Percentiles rank a stretch among this genome's conserved stretches.
These are phyloP conservation scores for Enteromius viviparus DNA, from an alignment of 2,797 vertebrate genomes.

Conservation along the genomic window DNA sequence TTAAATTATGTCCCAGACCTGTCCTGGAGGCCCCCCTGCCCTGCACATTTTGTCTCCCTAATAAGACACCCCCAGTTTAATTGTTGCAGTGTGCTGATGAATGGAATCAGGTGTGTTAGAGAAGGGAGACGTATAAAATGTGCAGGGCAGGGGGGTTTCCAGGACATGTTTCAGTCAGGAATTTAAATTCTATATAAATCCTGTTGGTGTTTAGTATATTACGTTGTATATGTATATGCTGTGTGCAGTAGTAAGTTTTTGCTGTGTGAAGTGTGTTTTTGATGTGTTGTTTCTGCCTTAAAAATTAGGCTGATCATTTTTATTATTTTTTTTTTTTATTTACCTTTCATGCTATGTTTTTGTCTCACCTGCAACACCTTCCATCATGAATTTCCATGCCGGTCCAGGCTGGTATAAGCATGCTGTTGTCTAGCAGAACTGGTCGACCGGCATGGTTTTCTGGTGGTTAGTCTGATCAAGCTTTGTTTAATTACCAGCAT, in stretches of 20 bases:
- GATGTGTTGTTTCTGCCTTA: not conserved
- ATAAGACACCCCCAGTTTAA: too few species aligned
- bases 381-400: not conserved
- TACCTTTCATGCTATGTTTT: not conserved
- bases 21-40: too few species aligned
- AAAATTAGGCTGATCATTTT: not conserved
- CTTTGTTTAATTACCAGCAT: conserved; percentile 19
- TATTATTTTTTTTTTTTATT: conserved; percentile 1
- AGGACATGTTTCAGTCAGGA: not conserved
- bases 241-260: not conserved
- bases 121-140: too few species aligned
- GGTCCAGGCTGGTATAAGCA: not conserved
- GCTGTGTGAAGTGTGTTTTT: conserved; percentile 11
- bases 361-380: conserved; percentile 2
- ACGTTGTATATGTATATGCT: not conserved
- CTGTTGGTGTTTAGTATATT: not conserved
- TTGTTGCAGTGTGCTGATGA: too few species aligned
- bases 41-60: too few species aligned
- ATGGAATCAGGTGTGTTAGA: too few species aligned
- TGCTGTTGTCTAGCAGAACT: not conserved
- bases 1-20: not conserved
- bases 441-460: not conserved
- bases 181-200: not conserved
- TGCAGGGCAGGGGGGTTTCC: too few species aligned
- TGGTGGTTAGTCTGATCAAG: conserved; percentile 2